Percentiles rank a stretch among this genome's conserved stretches.
phyloP scores from a whole-genome alignment of 2,113 vertebrate genomes.

The Puffinus mauretanicus region DNA sequence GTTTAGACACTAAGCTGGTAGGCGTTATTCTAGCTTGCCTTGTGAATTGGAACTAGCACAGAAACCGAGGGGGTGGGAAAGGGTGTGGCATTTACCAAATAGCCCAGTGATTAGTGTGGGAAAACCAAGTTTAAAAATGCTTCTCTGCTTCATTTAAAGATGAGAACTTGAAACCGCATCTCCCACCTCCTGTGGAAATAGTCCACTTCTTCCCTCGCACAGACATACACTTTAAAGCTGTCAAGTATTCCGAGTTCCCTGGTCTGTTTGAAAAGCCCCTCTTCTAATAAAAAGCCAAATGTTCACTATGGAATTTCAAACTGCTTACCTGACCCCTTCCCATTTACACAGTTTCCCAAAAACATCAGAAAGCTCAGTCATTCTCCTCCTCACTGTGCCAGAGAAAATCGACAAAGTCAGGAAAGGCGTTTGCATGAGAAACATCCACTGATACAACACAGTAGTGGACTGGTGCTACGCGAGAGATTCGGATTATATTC shows the following conservation, averaged over 20 bases:
- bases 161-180: neutral
- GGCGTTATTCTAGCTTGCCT: neutral
- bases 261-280: neutral
- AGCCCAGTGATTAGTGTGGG: neutral
- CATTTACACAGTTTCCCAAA: neutral
- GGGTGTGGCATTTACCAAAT: neutral
- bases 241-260: neutral
- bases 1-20: neutral
- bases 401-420: neutral
- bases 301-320: neutral
- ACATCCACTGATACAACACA: too few species aligned
- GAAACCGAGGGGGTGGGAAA: neutral
- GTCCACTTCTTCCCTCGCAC: neutral
- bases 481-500: neutral
- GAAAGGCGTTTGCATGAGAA: neutral
- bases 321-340: neutral
- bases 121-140: neutral
- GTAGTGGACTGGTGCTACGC: too few species aligned
- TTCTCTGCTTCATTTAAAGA: neutral
- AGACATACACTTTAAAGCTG: neutral
- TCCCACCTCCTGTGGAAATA: neutral
- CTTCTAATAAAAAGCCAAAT: neutral
- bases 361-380: neutral
- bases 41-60: neutral
- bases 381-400: neutral